Evolutionary conservation across 2,888 invertebrate species (phyloP), one percentile per base, ranked within the genome.

Genomic region (Disparrhopalites patrizii): DNA sequence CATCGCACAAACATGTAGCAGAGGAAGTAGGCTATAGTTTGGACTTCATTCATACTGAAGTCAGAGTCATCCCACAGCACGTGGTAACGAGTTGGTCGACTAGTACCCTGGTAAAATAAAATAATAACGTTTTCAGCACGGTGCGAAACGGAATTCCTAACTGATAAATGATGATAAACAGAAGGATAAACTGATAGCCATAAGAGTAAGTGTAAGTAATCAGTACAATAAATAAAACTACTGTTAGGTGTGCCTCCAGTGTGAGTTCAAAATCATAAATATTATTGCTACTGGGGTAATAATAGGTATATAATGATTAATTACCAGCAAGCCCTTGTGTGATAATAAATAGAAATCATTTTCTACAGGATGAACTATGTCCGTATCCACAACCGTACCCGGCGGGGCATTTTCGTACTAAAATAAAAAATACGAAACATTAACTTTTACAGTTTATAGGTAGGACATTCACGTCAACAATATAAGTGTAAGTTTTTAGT

Each of bases 1-100:
- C 93, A 93, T 5, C 94, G 85, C 1, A 89, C 85, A 80, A 90
- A 94, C 81, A 91, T 80, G 78, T 94, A 91, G 77, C 93, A 93
- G 54, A 95, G 80, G 77, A 88, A 88, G 79, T 87, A 93, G 0
- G 92, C 87, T 68, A 93, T 78, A 72, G 86, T 83, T 77, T 94
- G 90, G 55, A 94, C 82, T 65, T 89, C 85, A 77, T 92, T 87
- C 72, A 89, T 85, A 0, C 83, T 80, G 72, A 91, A 83, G 2
- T 84, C 77, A 55, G 83, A 85, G 74, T 93, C 91, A 78, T 95
- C 92, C 81, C 87, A 88, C 23, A 95, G 81, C 0, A 89, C 86
- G 78, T 89, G 87, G 79, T 93, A 94, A 73, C 92, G 57, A 1
- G 68, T 68, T 3, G 68, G 68, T 30, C 67, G 25, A 27, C 63